Conservation (phyloP, 2,888 invertebrate genomes). For the Leptinotarsa juncta region DNA sequence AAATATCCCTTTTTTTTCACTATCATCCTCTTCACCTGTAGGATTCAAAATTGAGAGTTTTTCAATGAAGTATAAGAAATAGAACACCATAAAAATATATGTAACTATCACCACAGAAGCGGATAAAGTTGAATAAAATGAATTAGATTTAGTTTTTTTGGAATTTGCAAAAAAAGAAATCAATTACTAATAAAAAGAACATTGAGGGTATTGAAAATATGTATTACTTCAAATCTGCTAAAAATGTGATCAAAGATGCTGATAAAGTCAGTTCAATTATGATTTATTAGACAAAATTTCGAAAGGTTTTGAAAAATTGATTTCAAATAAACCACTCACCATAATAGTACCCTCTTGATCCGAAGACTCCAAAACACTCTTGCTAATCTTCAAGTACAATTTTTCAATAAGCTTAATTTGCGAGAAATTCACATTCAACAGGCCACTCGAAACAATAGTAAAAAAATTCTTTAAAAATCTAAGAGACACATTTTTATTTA, state of each 20-base stretch:
- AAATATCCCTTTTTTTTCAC: too few relatives aligned
- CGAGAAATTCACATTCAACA: constrained; percentile 45
- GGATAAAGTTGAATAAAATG: too few relatives aligned
- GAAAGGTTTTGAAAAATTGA: constrained; percentile 1
- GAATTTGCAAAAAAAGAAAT: too few relatives aligned
- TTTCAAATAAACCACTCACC: constrained; percentile 43
- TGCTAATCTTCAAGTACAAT: constrained; percentile 50
- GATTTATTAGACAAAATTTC: neutral
- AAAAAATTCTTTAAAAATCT: constrained; percentile 48
- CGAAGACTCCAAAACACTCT: constrained; percentile 40
- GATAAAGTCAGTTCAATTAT: neutral
- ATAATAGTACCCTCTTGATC: constrained; percentile 37
- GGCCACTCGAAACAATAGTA: constrained; percentile 50
- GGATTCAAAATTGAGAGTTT: too few relatives aligned
- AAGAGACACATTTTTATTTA: constrained; percentile 44
- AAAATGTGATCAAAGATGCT: neutral
- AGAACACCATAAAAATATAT: too few relatives aligned
- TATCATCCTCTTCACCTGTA: too few relatives aligned
- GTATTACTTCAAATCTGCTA: too few relatives aligned
- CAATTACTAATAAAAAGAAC: too few relatives aligned
- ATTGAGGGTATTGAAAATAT: too few relatives aligned
- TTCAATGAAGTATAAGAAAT: too few relatives aligned
- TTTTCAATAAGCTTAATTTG: constrained; percentile 51
- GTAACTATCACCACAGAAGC: too few relatives aligned
- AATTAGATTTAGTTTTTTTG: too few relatives aligned